These are phyloP conservation scores for Sylvia atricapilla DNA, from an alignment of 2,113 vertebrate species.

Conservation along the genomic window DNA sequence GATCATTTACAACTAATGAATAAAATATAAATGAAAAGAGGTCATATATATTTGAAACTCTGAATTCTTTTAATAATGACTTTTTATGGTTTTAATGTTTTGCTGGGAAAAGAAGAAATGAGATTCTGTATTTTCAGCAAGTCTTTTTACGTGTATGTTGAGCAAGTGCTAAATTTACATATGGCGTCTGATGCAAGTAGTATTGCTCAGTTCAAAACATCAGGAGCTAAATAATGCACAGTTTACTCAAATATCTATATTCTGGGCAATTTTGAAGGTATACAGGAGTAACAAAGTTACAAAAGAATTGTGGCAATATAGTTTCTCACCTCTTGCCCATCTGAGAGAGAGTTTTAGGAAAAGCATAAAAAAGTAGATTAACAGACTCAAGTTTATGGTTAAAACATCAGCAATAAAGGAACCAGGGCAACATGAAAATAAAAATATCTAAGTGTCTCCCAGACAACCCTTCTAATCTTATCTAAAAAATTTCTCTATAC, in stretches of 20 bases:
- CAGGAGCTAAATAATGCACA: background rate
- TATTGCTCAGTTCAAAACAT: background rate
- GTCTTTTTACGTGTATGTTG: background rate
- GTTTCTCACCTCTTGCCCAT: background rate
- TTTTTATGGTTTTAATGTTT: background rate
- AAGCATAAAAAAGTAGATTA: background rate
- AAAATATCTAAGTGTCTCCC: background rate
- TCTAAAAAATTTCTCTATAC: background rate
- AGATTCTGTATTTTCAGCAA: background rate
- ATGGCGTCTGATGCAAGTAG: background rate
- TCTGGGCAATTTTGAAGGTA: background rate
- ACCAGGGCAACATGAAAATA: background rate
- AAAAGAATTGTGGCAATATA: background rate
- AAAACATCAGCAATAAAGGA: background rate
- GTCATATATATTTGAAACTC: background rate
- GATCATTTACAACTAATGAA: background rate
- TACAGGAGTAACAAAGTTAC: background rate
- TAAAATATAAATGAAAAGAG: background rate
- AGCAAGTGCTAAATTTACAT: background rate
- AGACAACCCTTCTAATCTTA: background rate
- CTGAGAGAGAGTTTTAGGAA: background rate
- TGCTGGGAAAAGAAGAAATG: background rate
- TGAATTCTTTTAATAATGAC: background rate
- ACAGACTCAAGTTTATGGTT: background rate
- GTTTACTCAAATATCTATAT: background rate